Evolutionary conservation across 2,797 vertebrate genomes (phyloP), one percentile per base, ranked within the genome.

Genomic region (Hydrophis major): DNA sequence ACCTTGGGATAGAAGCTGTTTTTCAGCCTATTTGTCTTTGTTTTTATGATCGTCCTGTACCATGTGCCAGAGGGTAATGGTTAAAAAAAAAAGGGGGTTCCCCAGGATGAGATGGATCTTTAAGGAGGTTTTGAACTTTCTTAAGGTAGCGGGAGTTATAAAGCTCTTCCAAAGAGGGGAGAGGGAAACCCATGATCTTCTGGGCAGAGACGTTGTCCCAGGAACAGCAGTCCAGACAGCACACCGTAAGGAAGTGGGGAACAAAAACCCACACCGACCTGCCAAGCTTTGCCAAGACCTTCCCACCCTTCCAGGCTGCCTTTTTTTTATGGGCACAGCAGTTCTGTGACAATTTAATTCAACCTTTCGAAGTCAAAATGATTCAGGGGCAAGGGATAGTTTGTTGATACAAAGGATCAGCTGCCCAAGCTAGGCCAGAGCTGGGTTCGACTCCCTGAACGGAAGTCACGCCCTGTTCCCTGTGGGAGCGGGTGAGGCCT

Each of bases 401-500:
- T 74, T 16, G 32, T 10, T 4, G 74, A 42, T 1, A 6, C n/a
- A 6, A 7, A 69, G n/a, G n/a, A 69, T 16, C n/a, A 1, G n/a
- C n/a, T n/a, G 66, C 69, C 69, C 32, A 7, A 69, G n/a, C n/a
- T 20, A 7, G 69, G 3, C 69, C 69, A 4, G 32, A 10, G 74
- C 74, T 11, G 7, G 3, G 3, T 22, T 22, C 8, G 37, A 5
- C 37, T 47, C 18, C 7, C 4, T 47, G 50, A 53, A 4, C 4
- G 0, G 37, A 37, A 3, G 0, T 22, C 50, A 8, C 2, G 37
- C 74, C 7, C 4, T 11, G 10, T 2, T 37, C 3, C 37, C 12
- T 2, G 6, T 6, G n/a, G 59, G 50, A 3, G 1, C 0, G 57
- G 27, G 27, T 6, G 1, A 2, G 0, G 2, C 1, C 87, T 16